Base-by-base conservation (phyloP, 1,140 invertebrate species). In the Caerostris extrusa region DNA sequence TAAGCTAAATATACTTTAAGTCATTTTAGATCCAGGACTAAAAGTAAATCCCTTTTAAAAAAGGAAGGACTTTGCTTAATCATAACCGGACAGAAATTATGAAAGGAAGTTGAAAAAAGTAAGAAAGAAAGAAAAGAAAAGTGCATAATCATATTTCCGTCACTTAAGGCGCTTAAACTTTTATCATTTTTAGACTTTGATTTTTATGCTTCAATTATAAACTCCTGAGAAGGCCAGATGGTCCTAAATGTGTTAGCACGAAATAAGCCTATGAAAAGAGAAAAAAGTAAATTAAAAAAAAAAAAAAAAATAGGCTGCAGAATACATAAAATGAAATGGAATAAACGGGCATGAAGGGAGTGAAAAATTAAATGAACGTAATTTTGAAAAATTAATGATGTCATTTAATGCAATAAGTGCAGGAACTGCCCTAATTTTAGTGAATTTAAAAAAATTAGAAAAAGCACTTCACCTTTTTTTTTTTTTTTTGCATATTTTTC, bases 141-240 rank as follows among this genome's bases (percentile, higher is more conserved):
- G 1, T 77, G 71, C n/a, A 34, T 77, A 77, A 77, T 19, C n/a
- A n/a, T 77, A 77, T 77, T 77, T 77, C 19, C 19, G 19, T 77
- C 71, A 77, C 71, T 77, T 77, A 77, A 3, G n/a, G n/a, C 71
- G n/a, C 19, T 77, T n/a, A 77, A 77, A 34, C 17, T 77, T n/a
- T 19, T 77, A 77, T 77, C 5, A 77, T 77, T 77, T 77, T 77
- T 77, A 34, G 50, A 34, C 19, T 34, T 19, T 53, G 50, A 77
- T 77, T 77, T 77, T 77, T 19, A 34, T 34, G 19, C 10, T 7
- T n/a, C 71, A 77, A n/a, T 77, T 53, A 77, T 77, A 77, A 34
- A 7, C 34, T 64, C 61, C 8, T 50, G n/a, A 77, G 61, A 2
- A 64, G 71, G 19, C 50, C 50, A 77, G 19, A 53, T 77, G 71